Base-by-base conservation (phyloP, 2,797 vertebrate species). In the Epinephelus awoara region DNA sequence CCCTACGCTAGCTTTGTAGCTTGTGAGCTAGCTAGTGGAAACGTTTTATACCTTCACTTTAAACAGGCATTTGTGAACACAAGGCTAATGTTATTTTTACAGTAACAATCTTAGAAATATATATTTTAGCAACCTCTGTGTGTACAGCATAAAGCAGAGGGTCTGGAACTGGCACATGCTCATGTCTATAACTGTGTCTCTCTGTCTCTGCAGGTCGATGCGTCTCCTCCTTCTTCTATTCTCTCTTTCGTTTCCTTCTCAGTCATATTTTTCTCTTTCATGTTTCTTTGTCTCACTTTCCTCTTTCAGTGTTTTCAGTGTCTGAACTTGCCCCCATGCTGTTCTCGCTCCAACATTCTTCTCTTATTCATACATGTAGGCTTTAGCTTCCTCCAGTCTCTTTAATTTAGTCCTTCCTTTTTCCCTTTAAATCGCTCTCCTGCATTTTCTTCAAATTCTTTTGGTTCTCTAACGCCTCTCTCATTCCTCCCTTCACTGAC, bases 381-480 rank as follows among this genome's bases (percentile, higher is more conserved):
- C 51, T 72, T 67, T 6, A 57, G 56, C 29, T 49, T 63, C 13
- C 56, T 72, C 40, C 61, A 7, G 59, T 74, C 67, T 71, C 68
- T 79, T 76, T 79, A 49, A 67, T 71, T 57, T 54, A 0, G 65
- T 74, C 47, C 55, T 21, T 46, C 44, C n/a, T 21, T 52, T 23
- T 56, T 76, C 5, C 25, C 6, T 27, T 47, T 5, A 47, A 17
- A 6, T 18, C 61, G 54, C 27, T 76, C 46, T 5, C 2, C 4
- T 38, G 19, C 11, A 21, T 72, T 57, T 63, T 47, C 58, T 80
- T 49, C 6, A 46, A 56, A 13, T 40, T 56, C 46, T 34, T 61
- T 79, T 67, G 56, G 67, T 73, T 71, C 54, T 72, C 29, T n/a
- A 55, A 56, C 23, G 5, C 51, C 23, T 72, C 62, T 62, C 49